Base-by-base conservation (phyloP, 2,888 invertebrate genomes). In the Tillus elongatus region DNA sequence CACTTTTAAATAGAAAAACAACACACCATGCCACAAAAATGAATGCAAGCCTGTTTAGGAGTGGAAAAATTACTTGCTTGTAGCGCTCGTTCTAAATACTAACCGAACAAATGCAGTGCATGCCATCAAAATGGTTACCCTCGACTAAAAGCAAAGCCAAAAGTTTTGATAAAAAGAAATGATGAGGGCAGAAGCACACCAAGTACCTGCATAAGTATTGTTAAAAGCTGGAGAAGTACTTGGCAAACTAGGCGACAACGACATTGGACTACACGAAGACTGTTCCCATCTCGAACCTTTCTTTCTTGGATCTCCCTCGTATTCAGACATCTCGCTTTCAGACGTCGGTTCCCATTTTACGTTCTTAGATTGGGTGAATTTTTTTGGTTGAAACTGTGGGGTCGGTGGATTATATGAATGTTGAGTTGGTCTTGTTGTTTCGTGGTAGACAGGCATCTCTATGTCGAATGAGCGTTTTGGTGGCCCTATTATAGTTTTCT, bases 381-480 rank as follows among this genome's bases (percentile, higher is more conserved):
- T 67, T 52, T 65, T 65, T 4, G 67, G 67, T 40, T 58, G 60
- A 51, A 65, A 63, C 39, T 62, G 58, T 2, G 64, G 60, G 10
- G 56, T n/a, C n/a, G n/a, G n/a, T n/a, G n/a, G n/a, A n/a, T n/a
- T n/a, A n/a, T n/a, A n/a, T n/a, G n/a, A n/a, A n/a, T n/a, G n/a
- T n/a, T n/a, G n/a, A n/a, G 26, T 41, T 33, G 36, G 42, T 42
- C 40, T 42, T n/a, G 68, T 61, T 30, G 70, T 73, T 60, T 79
- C 80, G 56, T 81, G 80, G 41, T 74, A 72, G 13, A 82, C 75
- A 2, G 81, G 81, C 56, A 81, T 73, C 39, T 77, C 72, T 44
- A 81, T 73, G 47, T 77, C 77, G 37, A 67, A 66, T 13, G 70
- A 63, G 19, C 73, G 60, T 50, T 73, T 72, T 2, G 75, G 74